Percentiles rank a stretch among this genome's conserved stretches.
Conservation (phyloP, 2,113 vertebrate species). For the Ageneiosus marmoratus region DNA sequence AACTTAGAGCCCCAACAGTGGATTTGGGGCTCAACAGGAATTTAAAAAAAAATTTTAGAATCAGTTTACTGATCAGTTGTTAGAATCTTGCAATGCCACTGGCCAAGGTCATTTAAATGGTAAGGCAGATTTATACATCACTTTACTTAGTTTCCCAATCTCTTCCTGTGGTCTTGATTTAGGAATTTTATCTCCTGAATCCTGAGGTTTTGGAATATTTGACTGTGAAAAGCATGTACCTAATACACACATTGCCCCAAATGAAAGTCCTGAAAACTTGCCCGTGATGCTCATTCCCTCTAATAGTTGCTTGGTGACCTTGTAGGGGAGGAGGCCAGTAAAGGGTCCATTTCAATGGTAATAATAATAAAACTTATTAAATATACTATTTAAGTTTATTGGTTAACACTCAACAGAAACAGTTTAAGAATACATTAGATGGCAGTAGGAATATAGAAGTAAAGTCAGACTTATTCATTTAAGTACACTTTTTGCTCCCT, state of each 20-base stretch:
- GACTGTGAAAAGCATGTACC: not conserved
- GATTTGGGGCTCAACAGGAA: no score
- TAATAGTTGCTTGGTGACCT: not conserved
- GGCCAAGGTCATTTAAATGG: not conserved
- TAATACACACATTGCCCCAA: not conserved
- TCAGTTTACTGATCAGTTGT: not conserved
- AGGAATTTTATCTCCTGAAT: not conserved
- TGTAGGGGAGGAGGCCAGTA: not conserved
- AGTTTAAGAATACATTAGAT: conserved; percentile 64
- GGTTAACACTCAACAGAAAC: conserved; percentile 57
- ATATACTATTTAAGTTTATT: not conserved
- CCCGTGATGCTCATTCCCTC: not conserved
- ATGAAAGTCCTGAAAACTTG: not conserved
- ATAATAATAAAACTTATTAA: not conserved
- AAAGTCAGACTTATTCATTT: conserved; percentile 72
- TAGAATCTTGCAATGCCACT: not conserved
- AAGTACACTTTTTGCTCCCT: conserved; percentile 64
- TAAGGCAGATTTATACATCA: not conserved
- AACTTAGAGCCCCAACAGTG: not conserved
- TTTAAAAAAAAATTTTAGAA: not conserved
- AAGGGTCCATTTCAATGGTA: not conserved
- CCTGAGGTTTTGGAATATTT: not conserved
- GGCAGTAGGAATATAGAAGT: conserved; percentile 55
- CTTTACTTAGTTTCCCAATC: not conserved
- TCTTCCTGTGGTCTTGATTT: not conserved